These are phyloP conservation scores for Macrophya annulata DNA, from an alignment of 2,888 invertebrate species.

Conservation along the genomic window DNA sequence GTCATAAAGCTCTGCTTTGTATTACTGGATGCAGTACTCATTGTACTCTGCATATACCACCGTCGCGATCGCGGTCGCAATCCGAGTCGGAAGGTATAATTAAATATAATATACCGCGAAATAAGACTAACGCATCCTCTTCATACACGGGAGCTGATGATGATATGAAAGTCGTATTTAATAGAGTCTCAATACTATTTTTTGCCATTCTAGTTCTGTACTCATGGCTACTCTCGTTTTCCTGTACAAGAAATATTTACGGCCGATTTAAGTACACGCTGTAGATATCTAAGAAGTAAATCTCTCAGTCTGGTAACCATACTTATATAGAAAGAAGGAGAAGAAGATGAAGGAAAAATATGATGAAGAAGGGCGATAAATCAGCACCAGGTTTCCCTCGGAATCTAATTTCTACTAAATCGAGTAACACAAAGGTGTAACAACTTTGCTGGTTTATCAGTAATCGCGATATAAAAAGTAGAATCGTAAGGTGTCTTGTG, in stretches of 20 bases:
- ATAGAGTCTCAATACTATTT: neutral
- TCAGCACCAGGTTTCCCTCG: constrained; percentile 41
- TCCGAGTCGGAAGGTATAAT: constrained; percentile 15
- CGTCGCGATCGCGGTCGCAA: neutral
- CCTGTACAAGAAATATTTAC: neutral
- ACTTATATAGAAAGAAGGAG: constrained; percentile 18
- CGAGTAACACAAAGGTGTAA: constrained; percentile 26
- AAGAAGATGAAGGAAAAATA: constrained; percentile 26
- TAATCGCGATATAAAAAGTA: constrained; percentile 58
- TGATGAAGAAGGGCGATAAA: constrained; percentile 58
- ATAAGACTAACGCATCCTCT: neutral
- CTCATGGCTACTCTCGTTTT: neutral
- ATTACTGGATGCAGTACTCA: constrained; percentile 51
- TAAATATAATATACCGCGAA: constrained; percentile 2
- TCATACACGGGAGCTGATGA: neutral
- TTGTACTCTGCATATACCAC: constrained; percentile 42
- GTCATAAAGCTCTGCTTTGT: constrained; percentile 56
- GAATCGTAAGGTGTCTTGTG: constrained; percentile 33
- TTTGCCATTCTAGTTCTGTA: neutral
- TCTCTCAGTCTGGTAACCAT: neutral
- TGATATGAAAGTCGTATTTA: neutral
- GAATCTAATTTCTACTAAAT: constrained; percentile 38
- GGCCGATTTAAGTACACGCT: neutral
- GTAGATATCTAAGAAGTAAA: constrained; percentile 17
- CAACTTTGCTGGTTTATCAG: constrained; percentile 65